Evolutionary conservation across 2,888 invertebrate species (phyloP), one percentile per base, ranked within the genome.

Genomic region (Luperina nickerlii): DNA sequence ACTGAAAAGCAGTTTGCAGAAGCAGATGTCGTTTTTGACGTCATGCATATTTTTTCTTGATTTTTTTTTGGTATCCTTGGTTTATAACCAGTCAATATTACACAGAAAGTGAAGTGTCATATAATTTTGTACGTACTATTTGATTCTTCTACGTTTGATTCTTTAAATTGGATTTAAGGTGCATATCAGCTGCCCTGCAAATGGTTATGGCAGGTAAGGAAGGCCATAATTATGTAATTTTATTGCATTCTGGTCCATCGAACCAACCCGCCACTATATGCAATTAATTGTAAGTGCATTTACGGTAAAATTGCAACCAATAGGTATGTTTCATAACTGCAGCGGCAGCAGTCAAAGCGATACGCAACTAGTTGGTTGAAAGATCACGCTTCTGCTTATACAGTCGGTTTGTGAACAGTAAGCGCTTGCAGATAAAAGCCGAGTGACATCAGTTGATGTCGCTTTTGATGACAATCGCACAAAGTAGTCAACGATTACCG

Each of bases 391-490:
- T 73, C 73, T 78, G 70, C 48, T 73, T 60, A 54, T 66, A 75
- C 70, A 76, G 75, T 54, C 81, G 63, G 66, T 80, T 76, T 86
- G 82, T 72, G 82, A 79, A 63, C 77, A 76, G 66, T 78, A 74
- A 75, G 71, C 83, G 72, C 45, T 73, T 42, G 13, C 45, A 72
- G 27, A 88, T 87, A 88, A 88, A 86, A 74, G 88, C 65, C 42
- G 62, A 42, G 83, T 85, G 78, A 83, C 84, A 73, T 51, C 72
- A 75, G 79, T 74, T 83, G 78, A 66, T 76, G 73, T 62, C 38
- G 71, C 84, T 76, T 84, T 84, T 85, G 76, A 87, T 83, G 78
- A 80, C 74, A 76, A 72, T 72, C 42, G 71, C 70, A 71, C 76
- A 48, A 68, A 86, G 79, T 79, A 80, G 63, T n/a, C 57, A 83